phyloP scores from a whole-genome alignment of 1,140 invertebrate species.

The Macrobrachium rosenbergii region DNA sequence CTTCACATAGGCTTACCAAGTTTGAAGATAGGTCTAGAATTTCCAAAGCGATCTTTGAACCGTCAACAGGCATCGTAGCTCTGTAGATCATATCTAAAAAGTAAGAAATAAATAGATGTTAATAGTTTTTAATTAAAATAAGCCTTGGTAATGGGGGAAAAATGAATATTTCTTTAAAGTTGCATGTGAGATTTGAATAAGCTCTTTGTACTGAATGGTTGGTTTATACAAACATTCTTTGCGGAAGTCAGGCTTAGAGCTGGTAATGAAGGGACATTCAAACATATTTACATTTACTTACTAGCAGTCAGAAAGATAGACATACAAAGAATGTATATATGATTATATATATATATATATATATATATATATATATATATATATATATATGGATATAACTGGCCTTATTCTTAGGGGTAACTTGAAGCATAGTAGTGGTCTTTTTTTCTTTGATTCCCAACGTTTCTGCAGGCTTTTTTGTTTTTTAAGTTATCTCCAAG shows the following conservation, averaged over 20 bases:
- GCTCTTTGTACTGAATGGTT: neutral
- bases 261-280: too few relatives aligned
- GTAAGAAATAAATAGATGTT: neutral
- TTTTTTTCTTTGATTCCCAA: too few relatives aligned
- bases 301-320: too few relatives aligned
- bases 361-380: neutral
- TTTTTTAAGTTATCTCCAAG: too few relatives aligned
- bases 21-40: conserved; percentile 57
- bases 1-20: conserved; percentile 28
- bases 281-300: too few relatives aligned
- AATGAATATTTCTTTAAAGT: neutral
- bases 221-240: too few relatives aligned
- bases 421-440: too few relatives aligned
- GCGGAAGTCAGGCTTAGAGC: too few relatives aligned
- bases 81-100: conserved; percentile 58
- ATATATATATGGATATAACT: neutral
- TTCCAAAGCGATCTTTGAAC: conserved; percentile 45
- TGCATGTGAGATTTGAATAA: neutral
- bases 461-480: too few relatives aligned
- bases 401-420: too few relatives aligned
- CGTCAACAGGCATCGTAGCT: conserved; percentile 55
- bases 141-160: neutral
- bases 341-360: neutral
- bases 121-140: too few relatives aligned
- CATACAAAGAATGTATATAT: neutral